Evolutionary conservation across 2,797 vertebrate species (phyloP).

Genomic region (Microcaecilia unicolor): DNA sequence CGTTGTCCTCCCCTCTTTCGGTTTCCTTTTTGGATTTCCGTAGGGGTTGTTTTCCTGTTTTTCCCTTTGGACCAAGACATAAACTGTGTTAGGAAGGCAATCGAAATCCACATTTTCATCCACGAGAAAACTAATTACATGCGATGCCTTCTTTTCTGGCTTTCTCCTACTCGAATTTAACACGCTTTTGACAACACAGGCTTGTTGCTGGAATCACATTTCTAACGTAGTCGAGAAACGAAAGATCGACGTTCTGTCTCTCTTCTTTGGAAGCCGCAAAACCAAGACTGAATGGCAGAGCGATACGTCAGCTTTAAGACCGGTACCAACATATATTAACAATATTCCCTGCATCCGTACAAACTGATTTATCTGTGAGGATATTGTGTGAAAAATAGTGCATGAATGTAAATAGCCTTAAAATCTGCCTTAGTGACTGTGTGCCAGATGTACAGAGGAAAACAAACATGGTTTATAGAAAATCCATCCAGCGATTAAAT

Average conservation of each 20-base stretch:
- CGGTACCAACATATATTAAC: conserved; percentile 39
- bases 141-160: too few relatives aligned
- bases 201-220: too few relatives aligned
- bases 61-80: too few relatives aligned
- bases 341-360: conserved; percentile 42
- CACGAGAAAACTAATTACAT: too few relatives aligned
- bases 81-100: too few relatives aligned
- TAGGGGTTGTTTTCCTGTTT: too few relatives aligned
- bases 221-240: rapidly evolving
- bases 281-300: conserved; percentile 27
- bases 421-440: conserved; percentile 76
- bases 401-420: conserved; percentile 85
- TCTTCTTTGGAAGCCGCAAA: conserved; percentile 25
- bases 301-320: conserved; percentile 20
- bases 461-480: conserved; percentile 54
- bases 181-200: too few relatives aligned
- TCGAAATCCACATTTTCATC: too few relatives aligned
- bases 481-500: conserved; percentile 48
- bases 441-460: conserved; percentile 63
- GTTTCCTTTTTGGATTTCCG: too few relatives aligned
- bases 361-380: conserved; percentile 43
- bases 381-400: conserved; percentile 56
- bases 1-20: too few relatives aligned
- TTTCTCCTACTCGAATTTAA: too few relatives aligned
- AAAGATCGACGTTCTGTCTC: conserved; percentile 3